phyloP scores from a whole-genome alignment of 2,113 vertebrate genomes.

The Myotis brandtii region DNA sequence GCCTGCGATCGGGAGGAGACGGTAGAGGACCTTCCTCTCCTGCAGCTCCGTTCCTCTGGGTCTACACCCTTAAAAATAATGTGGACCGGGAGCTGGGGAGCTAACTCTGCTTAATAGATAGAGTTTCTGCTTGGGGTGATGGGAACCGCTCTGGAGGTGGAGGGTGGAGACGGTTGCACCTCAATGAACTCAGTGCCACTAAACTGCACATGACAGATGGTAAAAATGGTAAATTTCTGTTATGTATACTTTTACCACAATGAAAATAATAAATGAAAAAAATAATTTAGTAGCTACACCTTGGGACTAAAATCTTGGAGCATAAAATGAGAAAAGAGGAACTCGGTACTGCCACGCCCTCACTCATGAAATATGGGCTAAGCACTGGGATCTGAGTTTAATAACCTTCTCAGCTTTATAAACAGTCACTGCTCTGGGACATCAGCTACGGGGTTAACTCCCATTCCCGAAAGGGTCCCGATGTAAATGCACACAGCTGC shows the following conservation, averaged over 20 bases:
- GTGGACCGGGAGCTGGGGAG: background rate
- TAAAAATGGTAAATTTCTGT: background rate
- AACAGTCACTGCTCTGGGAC: background rate
- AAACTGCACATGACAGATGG: background rate
- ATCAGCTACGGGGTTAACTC: background rate
- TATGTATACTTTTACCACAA: background rate
- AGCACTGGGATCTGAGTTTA: background rate
- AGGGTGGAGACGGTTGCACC: accelerated
- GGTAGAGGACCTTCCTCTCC: background rate
- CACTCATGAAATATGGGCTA: background rate
- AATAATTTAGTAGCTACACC: background rate
- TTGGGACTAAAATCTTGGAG: background rate
- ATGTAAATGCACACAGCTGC: background rate
- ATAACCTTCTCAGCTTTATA: background rate
- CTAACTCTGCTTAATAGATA: background rate
- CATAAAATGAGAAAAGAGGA: background rate
- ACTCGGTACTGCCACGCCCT: background rate
- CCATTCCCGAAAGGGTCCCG: background rate
- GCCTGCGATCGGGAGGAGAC: background rate
- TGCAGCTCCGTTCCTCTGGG: background rate
- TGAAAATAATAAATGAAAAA: background rate
- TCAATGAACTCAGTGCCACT: background rate
- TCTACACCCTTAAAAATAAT: no score
- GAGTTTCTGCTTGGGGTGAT: background rate
- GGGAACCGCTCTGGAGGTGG: background rate